Evolutionary conservation across 2,113 vertebrate species (phyloP), one percentile per base, ranked within the genome.

Genomic region (Chiloscyllium plagiosum): DNA sequence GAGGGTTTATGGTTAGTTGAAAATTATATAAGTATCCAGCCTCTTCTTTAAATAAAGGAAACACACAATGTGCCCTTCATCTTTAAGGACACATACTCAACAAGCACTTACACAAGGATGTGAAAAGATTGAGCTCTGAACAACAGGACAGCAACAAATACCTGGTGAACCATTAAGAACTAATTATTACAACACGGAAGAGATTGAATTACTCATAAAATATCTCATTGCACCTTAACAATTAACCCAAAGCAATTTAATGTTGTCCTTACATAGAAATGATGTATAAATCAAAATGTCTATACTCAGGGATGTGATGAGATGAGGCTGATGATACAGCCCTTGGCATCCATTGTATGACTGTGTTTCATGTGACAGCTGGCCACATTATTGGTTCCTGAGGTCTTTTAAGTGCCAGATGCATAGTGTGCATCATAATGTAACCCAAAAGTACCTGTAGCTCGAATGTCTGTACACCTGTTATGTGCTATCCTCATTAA

Each of bases 181-280:
- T 97, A 97, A 97, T 97, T 97, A 97, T 95, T 96, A 56, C 72
- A 96, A 69, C 96, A 97, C 96, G 97, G 96, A 97, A 97, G 96
- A 70, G 83, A 97, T 96, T 97, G 97, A 97, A 97, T 96, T 95
- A 72, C 96, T 96, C 96, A 96, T 97, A 96, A 96, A 87, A 70
- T 96, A 95, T 90, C 80, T 96, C 93, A 96, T 17, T 17, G 94
- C 97, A 97, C 96, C 97, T 96, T 97, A 96, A 96, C 96, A 97
- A 97, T 97, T 97, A 97, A 97, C 96, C 96, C 95, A 95, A 2
- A 97, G 96, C 96, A 97, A 97, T 97, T 97, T 97, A 96, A 96
- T 96, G 94, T 96, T 97, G 89, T 96, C 96, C 97, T 65, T 52
- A 96, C 96, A 97, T 96, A 96, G 87, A 96, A 66, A 96, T 96